These are phyloP conservation scores for Nycticebus coucang DNA, from an alignment of 2,113 vertebrate genomes.

Conservation along the genomic window DNA sequence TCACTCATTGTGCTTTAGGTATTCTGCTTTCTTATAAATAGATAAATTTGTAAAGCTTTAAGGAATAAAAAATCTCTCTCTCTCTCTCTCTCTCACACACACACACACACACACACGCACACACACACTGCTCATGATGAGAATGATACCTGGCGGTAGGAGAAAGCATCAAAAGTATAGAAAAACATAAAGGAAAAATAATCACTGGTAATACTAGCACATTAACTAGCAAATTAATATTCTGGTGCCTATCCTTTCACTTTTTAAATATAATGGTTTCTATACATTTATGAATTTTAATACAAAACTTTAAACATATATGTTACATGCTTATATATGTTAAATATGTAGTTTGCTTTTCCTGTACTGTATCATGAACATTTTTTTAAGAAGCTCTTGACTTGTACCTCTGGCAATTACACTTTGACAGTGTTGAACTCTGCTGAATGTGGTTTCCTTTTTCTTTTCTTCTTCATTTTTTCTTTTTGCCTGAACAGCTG, in stretches of 20 bases:
- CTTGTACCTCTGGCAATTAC: neutral
- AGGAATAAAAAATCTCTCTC: neutral
- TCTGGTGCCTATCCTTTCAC: neutral
- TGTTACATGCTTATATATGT: neutral
- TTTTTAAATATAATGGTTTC: neutral
- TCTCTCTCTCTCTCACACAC: neutral
- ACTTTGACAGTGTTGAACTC: neutral
- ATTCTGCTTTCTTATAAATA: neutral
- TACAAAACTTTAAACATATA: neutral
- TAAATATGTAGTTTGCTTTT: neutral
- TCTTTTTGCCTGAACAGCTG: neutral
- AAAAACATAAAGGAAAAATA: constrained; percentile 1
- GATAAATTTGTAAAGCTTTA: neutral
- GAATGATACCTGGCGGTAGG: neutral
- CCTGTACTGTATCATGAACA: neutral
- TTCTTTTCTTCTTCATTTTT: neutral
- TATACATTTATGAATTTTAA: neutral
- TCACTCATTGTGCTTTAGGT: neutral
- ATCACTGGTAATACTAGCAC: neutral
- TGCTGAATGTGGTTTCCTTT: neutral
- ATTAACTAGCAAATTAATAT: constrained; percentile 26
- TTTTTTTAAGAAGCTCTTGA: neutral
- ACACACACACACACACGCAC: neutral
- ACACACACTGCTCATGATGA: neutral
- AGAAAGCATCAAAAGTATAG: constrained; percentile 6